These are phyloP conservation scores for Aurelia sp. DNA, from an alignment of 30 jellyfish, hydroid and myxozoan genomes.

Conservation along the genomic window DNA sequence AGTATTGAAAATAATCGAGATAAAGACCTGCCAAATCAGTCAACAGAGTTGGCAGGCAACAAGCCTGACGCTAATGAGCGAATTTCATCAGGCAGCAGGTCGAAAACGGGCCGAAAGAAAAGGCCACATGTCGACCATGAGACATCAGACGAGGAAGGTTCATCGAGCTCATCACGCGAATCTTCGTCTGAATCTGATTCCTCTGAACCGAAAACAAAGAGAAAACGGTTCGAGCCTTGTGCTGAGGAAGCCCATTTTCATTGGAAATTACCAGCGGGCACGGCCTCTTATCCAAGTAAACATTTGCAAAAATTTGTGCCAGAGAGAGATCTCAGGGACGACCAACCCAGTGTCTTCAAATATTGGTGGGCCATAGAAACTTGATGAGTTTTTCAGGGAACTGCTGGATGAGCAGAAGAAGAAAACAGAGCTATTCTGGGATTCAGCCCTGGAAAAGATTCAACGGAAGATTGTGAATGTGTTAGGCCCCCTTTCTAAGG, in stretches of 20 bases:
- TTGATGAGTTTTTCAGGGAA: conserved; percentile 47
- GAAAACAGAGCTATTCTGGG: conserved; percentile 2
- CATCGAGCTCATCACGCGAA: not conserved
- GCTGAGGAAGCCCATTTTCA: too few relatives aligned
- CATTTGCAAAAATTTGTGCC: too few relatives aligned
- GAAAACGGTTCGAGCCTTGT: too few relatives aligned
- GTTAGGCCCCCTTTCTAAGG: too few relatives aligned
- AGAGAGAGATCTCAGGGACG: conserved; percentile 18
- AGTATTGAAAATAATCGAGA: not conserved
- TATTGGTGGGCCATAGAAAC: conserved; percentile 16
- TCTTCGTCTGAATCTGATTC: not conserved
- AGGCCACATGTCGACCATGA: not conserved
- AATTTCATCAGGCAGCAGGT: too few relatives aligned
- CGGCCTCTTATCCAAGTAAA: too few relatives aligned
- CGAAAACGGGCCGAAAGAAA: too few relatives aligned
- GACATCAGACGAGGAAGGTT: not conserved
- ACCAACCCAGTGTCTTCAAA: conserved; percentile 39
- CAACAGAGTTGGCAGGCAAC: not conserved
- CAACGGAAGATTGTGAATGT: too few relatives aligned
- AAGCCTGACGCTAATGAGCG: too few relatives aligned
- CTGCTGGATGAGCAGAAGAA: conserved; percentile 36
- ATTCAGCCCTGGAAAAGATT: not conserved
- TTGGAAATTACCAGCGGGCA: too few relatives aligned
- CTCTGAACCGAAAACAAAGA: too few relatives aligned
- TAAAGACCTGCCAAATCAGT: not conserved